Percentiles rank a stretch among this genome's conserved stretches.
These are phyloP conservation scores for Pseudococcus jackbeardsleyi DNA, from an alignment of 2,888 invertebrate genomes.

Conservation along the genomic window DNA sequence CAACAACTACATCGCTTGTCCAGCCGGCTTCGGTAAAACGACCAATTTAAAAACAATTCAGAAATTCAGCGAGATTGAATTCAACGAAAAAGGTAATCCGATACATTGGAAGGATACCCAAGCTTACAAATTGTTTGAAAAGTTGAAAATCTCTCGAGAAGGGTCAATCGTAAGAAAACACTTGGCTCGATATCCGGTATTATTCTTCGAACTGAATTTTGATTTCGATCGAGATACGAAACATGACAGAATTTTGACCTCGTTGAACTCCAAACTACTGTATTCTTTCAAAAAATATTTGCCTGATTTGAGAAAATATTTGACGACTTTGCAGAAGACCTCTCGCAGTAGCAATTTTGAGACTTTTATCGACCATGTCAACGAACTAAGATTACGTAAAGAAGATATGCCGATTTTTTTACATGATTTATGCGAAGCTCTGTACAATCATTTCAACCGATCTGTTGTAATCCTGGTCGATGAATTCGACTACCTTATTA, in stretches of 20 bases:
- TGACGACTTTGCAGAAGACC: neutral
- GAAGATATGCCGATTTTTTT: neutral
- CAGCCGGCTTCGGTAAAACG: conserved; percentile 23
- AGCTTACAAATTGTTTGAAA: neutral
- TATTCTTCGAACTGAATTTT: neutral
- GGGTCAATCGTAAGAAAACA: neutral
- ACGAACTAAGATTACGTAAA: neutral
- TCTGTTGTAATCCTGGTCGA: neutral
- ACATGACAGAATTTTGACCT: neutral
- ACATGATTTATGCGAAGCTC: neutral
- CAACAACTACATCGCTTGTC: conserved; percentile 25
- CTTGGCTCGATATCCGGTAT: neutral
- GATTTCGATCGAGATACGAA: neutral
- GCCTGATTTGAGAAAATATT: neutral
- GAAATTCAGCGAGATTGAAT: neutral
- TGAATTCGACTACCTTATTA: neutral
- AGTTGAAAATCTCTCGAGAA: neutral
- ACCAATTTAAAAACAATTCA: conserved; percentile 20
- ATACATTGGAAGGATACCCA: neutral
- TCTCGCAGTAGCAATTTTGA: neutral
- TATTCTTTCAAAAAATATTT: neutral
- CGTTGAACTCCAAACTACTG: neutral
- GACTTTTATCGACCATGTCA: neutral
- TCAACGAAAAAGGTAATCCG: neutral
- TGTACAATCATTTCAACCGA: neutral